Base-by-base conservation (phyloP, 2,113 vertebrate genomes). In the Aldabrachelys gigantea region DNA sequence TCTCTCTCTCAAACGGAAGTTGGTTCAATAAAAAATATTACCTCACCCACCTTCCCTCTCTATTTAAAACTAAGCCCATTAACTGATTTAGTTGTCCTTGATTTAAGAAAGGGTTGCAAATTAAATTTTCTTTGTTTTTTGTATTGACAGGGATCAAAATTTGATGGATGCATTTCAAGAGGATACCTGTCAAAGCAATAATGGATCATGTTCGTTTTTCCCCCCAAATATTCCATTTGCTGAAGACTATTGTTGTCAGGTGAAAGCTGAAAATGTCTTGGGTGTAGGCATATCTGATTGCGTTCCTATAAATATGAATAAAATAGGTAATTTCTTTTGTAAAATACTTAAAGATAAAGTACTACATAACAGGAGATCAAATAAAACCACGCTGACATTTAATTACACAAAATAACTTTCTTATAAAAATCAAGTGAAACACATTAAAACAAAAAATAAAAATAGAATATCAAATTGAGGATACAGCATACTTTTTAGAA, bases 241-340 rank as follows among this genome's bases (percentile, higher is more conserved):
- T 85, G 11, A 2, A 10, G 52, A 54, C 8, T 83, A 91, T 96
- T 91, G 92, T 84, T 91, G 96, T 76, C 83, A 96, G 41, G 97
- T 98, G 85, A 81, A 97, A 94, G 98, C 98, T 92, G 16, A 93
- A 93, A 98, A 98, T 94, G 12, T 16, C 84, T 95, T 98, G 53
- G 98, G 98, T 31, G 31, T 79, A 62, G 87, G 72, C 4, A 56
- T 35, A 62, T 97, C 98, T n/a, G 47, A 96, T 1, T 78, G 87
- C 52, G 88, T 97, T 82, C 1, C 4, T 8, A 97, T 97, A 76
- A 0, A 4, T 10, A 22, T 97, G 89, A 5, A 25, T 78, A 4
- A 89, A 56, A 96, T 98, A 97, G 86, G 98, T 98, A 97, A 98
- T 93, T 89, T 86, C 35, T 75, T 78, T 50, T 29, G 31, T 78